Percentiles rank a stretch among this genome's conserved stretches.
Evolutionary conservation across 2,113 vertebrate species (phyloP).

Genomic region (Poeciliopsis occidentalis): DNA sequence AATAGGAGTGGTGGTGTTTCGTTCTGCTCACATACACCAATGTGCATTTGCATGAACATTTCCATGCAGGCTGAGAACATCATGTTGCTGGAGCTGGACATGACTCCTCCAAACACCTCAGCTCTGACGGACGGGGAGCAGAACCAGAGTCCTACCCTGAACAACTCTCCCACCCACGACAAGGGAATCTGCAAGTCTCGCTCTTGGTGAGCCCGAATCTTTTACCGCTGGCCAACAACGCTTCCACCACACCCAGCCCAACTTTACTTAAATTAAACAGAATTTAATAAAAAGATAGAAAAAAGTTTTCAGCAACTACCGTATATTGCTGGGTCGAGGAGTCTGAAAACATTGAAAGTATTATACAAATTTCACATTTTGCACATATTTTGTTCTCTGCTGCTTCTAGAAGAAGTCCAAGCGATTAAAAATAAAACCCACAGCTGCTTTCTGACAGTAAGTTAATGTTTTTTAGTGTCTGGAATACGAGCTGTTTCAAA

Average conservation of each 20-base stretch:
- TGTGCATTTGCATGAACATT: neutral
- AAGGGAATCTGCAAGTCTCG: conserved; percentile 86
- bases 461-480: too few species aligned
- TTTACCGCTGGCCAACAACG: neutral
- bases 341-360: neutral
- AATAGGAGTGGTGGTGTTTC: neutral
- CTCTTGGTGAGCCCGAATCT: conserved; percentile 85
- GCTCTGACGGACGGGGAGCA: conserved; percentile 83
- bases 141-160: conserved; percentile 82
- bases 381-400: too few species aligned
- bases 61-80: conserved; percentile 91
- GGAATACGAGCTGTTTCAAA: too few species aligned
- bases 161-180: conserved; percentile 84
- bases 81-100: conserved; percentile 94
- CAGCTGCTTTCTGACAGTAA: too few species aligned
- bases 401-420: too few species aligned
- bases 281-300: too few species aligned
- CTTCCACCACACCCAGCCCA: neutral
- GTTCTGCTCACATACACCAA: neutral
- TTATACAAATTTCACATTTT: too few species aligned
- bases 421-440: too few species aligned
- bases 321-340: neutral
- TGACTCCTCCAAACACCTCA: conserved; percentile 87
- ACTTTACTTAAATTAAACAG: too few species aligned
- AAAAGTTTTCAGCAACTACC: neutral